Conservation (phyloP, 1,140 invertebrate genomes). For the Drosophila fuyamai region DNA sequence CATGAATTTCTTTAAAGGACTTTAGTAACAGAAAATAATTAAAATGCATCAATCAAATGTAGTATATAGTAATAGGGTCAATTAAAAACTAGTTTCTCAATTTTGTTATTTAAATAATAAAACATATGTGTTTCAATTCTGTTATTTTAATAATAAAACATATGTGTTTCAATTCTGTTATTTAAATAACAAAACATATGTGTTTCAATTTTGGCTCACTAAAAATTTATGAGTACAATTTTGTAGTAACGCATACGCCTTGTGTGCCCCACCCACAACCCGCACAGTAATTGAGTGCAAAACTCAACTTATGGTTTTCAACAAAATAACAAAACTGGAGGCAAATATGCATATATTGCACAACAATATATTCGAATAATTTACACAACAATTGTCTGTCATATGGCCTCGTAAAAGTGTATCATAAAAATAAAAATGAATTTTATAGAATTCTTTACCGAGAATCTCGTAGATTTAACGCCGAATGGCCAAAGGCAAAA, state of each 20-base stretch:
- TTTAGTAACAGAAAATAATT: background rate
- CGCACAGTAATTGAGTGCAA: background rate
- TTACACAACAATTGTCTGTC: conserved; percentile 49
- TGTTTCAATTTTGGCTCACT: too few relatives aligned
- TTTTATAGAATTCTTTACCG: conserved; percentile 14
- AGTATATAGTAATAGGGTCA: too few relatives aligned
- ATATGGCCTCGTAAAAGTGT: conserved; percentile 22
- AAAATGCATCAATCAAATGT: background rate
- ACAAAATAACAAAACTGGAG: background rate
- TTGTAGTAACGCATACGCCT: background rate
- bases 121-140: too few relatives aligned
- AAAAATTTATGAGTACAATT: too few relatives aligned
- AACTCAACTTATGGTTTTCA: background rate
- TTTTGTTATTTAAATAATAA: too few relatives aligned
- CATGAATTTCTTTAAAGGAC: conserved; percentile 2
- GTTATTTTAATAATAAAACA: too few relatives aligned
- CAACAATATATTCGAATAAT: conserved; percentile 16
- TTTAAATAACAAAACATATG: too few relatives aligned
- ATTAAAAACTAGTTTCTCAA: too few relatives aligned
- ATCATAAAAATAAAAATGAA: conserved; percentile 24
- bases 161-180: too few relatives aligned
- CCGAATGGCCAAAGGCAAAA: conserved; percentile 37
- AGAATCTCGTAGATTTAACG: conserved; percentile 52
- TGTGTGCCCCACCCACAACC: background rate
- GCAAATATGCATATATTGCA: background rate